A percentile compares a stretch with the other conserved stretches of the same genome.
These are phyloP conservation scores for Australoheros facetus DNA, from an alignment of 2,797 vertebrate genomes.

Conservation along the genomic window DNA sequence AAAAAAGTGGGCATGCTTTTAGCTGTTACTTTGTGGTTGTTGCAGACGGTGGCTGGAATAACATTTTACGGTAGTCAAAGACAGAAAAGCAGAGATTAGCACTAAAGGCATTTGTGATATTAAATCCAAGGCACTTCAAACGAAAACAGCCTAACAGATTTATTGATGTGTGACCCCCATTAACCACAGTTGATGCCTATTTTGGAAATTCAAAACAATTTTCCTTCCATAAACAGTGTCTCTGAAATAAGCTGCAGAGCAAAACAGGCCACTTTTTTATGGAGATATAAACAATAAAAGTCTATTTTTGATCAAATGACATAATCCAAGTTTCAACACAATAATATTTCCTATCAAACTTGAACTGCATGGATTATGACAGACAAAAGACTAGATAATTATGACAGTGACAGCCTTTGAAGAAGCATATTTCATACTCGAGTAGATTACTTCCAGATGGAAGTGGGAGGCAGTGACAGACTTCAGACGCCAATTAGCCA, in stretches of 20 bases:
- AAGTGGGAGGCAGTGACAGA: constrained; percentile 50
- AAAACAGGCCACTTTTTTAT: constrained; percentile 2
- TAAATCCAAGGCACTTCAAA: constrained; percentile 17
- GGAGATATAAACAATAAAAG: constrained; percentile 7
- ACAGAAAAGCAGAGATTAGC: constrained; percentile 25
- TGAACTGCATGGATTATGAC: constrained; percentile 11
- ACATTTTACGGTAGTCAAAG: constrained; percentile 29
- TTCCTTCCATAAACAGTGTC: constrained; percentile 9
- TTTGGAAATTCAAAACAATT: constrained; percentile 34
- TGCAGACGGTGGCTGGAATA: constrained; percentile 24
- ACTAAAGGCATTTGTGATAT: constrained; percentile 22
- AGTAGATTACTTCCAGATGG: constrained; percentile 74
- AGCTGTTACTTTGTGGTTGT: constrained; percentile 50
- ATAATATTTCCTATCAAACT: constrained; percentile 5
- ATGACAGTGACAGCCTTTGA: constrained; percentile 15
- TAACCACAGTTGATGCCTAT: constrained; percentile 22
- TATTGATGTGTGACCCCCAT: neutral
- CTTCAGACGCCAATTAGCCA: constrained; percentile 54
- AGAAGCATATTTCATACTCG: constrained; percentile 55
- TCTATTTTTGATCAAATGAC: neutral
- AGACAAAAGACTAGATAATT: constrained; percentile 29
- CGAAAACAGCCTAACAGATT: constrained; percentile 16
- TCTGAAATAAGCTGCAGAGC: constrained; percentile 21
- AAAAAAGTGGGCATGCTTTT: constrained; percentile 42
- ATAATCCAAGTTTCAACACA: constrained; percentile 1